These are phyloP conservation scores for Meghimatium bilineatum DNA, from an alignment of 2,888 invertebrate genomes.

Conservation along the genomic window DNA sequence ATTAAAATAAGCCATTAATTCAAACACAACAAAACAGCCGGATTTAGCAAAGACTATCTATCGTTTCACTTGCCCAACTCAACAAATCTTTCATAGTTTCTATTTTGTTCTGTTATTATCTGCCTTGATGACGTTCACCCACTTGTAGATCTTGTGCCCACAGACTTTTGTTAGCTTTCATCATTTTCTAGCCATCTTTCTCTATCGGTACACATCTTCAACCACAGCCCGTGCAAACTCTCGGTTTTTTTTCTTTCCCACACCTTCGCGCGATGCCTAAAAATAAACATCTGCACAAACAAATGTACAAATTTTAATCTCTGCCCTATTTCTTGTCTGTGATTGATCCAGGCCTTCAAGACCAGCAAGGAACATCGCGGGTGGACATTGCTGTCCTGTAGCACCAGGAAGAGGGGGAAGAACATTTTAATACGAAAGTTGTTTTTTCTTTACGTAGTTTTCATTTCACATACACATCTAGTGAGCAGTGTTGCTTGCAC, in stretches of 20 bases:
- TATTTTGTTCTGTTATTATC: conserved; percentile 3
- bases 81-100: not conserved
- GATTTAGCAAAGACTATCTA: not conserved
- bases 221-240: not conserved
- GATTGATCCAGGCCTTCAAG: not conserved
- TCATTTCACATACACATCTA: not conserved
- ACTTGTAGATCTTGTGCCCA: not conserved
- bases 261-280: not conserved
- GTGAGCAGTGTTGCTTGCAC: not conserved
- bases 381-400: not conserved
- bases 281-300: not conserved
- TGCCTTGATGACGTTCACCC: not conserved
- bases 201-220: not conserved
- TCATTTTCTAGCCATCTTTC: not conserved
- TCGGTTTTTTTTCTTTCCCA: not conserved
- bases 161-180: not conserved
- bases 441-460: not conserved
- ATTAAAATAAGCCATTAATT: too few relatives aligned
- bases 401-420: not conserved
- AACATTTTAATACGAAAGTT: not conserved
- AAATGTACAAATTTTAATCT: not conserved
- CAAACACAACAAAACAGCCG: not conserved
- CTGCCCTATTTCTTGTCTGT: not conserved
- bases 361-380: not conserved
- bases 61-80: not conserved